phyloP scores from a whole-genome alignment of 2,113 vertebrate genomes.

The Cathartes aura region DNA sequence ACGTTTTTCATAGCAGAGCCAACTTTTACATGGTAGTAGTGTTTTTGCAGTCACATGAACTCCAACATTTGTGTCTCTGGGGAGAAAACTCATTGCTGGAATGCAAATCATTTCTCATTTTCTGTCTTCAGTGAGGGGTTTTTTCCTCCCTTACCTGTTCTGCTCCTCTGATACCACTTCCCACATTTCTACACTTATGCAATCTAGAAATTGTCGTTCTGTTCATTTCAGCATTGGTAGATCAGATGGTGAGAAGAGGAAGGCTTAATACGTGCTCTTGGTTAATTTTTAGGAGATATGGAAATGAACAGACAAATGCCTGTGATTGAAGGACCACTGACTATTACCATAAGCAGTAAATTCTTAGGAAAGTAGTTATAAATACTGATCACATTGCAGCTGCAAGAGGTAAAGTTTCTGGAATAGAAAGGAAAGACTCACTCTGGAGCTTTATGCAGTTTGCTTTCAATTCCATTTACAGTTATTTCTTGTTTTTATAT shows the following conservation, averaged over 20 bases:
- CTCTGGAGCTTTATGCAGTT: conserved; percentile 42
- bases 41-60: neutral
- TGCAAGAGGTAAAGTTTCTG: conserved; percentile 16
- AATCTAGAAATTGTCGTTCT: neutral
- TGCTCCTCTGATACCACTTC: neutral
- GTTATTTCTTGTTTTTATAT: conserved; percentile 63
- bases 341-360: neutral
- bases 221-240: neutral
- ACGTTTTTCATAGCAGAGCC: neutral
- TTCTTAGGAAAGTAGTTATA: neutral
- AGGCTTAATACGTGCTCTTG: neutral
- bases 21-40: neutral
- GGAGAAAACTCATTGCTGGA: neutral
- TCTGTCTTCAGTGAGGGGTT: neutral
- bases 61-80: neutral
- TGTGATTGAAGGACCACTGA: neutral
- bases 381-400: conserved; percentile 27
- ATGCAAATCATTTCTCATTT: neutral
- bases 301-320: neutral
- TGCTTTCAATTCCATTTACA: conserved; percentile 60
- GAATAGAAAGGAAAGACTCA: neutral
- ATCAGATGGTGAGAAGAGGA: neutral
- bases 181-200: neutral
- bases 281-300: neutral
- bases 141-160: neutral